Conservation (phyloP, 2,888 invertebrate species). For the Chymomyza procnemis region DNA sequence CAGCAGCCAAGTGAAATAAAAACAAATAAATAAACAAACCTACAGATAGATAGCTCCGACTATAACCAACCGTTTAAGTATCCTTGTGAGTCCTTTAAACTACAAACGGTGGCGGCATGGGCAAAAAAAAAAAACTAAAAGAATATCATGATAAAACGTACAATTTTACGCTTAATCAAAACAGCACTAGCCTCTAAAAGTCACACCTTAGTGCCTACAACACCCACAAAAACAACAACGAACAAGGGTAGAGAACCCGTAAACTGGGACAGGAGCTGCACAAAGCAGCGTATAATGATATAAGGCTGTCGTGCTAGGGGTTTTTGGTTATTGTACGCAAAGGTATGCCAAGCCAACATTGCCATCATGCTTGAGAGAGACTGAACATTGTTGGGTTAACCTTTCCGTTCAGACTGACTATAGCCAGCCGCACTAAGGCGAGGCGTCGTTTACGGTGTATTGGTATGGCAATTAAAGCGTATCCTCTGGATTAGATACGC, state of each 20-base stretch:
- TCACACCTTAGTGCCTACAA: constrained; percentile 51
- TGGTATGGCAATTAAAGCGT: constrained; percentile 61
- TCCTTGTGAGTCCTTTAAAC: not conserved
- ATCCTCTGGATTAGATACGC: constrained; percentile 68
- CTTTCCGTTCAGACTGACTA: constrained; percentile 22
- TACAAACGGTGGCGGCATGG: constrained; percentile 23
- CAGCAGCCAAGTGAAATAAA: not conserved
- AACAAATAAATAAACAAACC: constrained; percentile 2
- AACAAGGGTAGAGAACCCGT: constrained; percentile 11
- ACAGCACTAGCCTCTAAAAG: constrained; percentile 52
- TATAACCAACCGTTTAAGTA: not conserved
- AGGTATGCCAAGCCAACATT: too few species aligned
- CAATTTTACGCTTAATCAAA: constrained; percentile 69
- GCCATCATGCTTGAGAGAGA: too few species aligned
- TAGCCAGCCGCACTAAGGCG: constrained; percentile 17
- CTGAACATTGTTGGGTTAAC: constrained; percentile 26
- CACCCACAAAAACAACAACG: constrained; percentile 31
- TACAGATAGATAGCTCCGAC: not conserved
- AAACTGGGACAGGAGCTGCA: constrained; percentile 49
- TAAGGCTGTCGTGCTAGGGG: not conserved
- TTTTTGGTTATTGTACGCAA: not conserved
- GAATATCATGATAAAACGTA: constrained; percentile 65
- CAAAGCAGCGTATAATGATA: constrained; percentile 66
- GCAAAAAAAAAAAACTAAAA: constrained; percentile 51
- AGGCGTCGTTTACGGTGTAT: constrained; percentile 36